Evolutionary conservation across 2,888 invertebrate species (phyloP).

Genomic region (Malacosoma neustria): DNA sequence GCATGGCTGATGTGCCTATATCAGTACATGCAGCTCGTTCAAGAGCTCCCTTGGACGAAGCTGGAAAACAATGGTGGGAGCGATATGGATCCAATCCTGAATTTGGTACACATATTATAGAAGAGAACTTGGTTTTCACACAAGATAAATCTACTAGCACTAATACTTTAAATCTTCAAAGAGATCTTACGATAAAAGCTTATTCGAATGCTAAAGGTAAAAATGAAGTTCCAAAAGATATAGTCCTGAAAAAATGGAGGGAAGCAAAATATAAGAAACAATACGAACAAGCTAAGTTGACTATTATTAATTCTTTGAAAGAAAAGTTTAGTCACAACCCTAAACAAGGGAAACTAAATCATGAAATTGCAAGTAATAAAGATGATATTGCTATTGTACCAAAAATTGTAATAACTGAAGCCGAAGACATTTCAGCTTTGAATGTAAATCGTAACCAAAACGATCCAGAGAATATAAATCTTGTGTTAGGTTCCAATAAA

Average conservation of each 20-base stretch:
- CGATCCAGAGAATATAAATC: slow-evolving; percentile 21
- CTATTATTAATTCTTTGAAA: slow-evolving; percentile 61
- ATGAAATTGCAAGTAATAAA: slow-evolving; percentile 29
- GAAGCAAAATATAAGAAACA: slow-evolving; percentile 45
- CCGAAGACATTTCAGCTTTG: slow-evolving; percentile 62
- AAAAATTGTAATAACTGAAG: slow-evolving; percentile 47
- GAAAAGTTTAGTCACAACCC: slow-evolving; percentile 40
- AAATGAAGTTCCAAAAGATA: slow-evolving; percentile 35
- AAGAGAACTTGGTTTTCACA: slow-evolving; percentile 10
- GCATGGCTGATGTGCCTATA: slow-evolving; percentile 31
- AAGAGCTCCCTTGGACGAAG: slow-evolving; percentile 46
- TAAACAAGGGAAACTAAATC: slow-evolving; percentile 26
- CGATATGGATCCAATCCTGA: slow-evolving; percentile 23
- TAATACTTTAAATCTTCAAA: slow-evolving; percentile 19
- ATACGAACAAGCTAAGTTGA: slow-evolving; percentile 50
- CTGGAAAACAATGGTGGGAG: slow-evolving; percentile 48
- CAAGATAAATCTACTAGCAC: slow-evolving; percentile 32
- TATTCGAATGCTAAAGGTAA: slow-evolving; percentile 20
- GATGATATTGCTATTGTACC: slow-evolving; percentile 34
- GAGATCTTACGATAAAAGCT: slow-evolving; percentile 22
- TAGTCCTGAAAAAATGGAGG: slow-evolving; percentile 54
- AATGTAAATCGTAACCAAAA: slow-evolving; percentile 40
- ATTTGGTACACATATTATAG: slow-evolving; percentile 17
- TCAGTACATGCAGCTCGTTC: slow-evolving; percentile 45
- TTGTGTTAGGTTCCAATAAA: slow-evolving; percentile 23